Conservation (phyloP, 2,888 invertebrate genomes). For the Conomelus anceps region DNA sequence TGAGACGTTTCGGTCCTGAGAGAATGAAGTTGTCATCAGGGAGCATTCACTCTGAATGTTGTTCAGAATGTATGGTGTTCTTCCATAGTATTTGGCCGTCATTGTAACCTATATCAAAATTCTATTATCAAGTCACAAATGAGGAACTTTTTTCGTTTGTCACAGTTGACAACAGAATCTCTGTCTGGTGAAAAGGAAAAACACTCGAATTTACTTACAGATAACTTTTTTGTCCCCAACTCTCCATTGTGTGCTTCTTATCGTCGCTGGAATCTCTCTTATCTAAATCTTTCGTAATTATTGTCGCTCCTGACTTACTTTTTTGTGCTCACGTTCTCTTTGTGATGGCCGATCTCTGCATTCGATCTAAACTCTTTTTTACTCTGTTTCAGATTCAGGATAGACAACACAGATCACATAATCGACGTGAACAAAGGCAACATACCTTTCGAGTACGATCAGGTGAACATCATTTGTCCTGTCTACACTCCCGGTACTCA, state of each 20-base stretch:
- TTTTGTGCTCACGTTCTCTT: not conserved
- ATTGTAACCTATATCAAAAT: not conserved
- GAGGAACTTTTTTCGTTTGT: not conserved
- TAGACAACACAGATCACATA: constrained; percentile 95
- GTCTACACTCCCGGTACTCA: constrained; percentile 80
- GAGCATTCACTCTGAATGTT: too few species aligned
- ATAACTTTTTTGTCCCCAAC: not conserved
- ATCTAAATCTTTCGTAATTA: not conserved
- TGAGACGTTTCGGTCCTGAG: too few species aligned
- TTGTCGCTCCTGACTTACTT: not conserved
- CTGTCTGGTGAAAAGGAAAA: too few species aligned
- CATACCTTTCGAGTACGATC: constrained; percentile 87
- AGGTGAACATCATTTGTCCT: constrained; percentile 92
- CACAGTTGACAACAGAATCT: not conserved
- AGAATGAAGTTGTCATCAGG: too few species aligned
- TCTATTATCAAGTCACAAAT: not conserved
- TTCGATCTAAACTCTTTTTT: not conserved
- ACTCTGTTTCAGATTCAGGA: constrained; percentile 67
- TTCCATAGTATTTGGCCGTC: not conserved
- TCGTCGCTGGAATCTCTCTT: not conserved
- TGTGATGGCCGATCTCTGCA: not conserved
- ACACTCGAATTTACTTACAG: not conserved
- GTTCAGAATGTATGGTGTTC: not conserved
- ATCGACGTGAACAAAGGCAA: constrained; percentile 93
- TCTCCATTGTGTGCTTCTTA: not conserved